phyloP scores from a whole-genome alignment of 2,888 invertebrate genomes.

The Drosophila niveifrons region DNA sequence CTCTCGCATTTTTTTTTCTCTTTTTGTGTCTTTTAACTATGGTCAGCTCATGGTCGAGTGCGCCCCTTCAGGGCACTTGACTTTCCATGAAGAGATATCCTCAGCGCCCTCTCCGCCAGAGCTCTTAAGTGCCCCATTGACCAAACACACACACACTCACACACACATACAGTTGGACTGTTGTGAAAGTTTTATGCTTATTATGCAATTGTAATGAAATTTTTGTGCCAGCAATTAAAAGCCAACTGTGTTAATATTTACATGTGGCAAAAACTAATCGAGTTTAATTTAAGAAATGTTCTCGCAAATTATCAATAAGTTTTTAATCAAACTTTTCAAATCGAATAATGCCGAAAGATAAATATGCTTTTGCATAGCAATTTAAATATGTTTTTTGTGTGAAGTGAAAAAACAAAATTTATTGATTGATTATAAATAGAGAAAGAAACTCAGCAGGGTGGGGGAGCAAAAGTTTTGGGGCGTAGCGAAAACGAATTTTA shows the following conservation, averaged over 20 bases:
- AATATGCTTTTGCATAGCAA: too few species aligned
- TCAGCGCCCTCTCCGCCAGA: too few species aligned
- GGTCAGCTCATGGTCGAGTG: background rate
- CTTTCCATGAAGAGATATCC: conserved; percentile 2
- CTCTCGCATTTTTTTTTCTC: background rate
- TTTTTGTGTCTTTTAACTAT: background rate
- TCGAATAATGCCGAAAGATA: background rate
- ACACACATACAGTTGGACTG: background rate
- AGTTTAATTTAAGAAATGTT: background rate
- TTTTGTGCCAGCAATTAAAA: conserved; percentile 1
- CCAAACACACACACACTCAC: background rate
- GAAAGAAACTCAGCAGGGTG: too few species aligned
- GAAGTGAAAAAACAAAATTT: background rate
- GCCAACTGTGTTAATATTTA: background rate
- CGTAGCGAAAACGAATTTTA: background rate
- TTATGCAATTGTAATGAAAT: conserved; percentile 6
- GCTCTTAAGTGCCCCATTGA: background rate
- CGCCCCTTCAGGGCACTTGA: conserved; percentile 14
- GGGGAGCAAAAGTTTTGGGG: too few species aligned
- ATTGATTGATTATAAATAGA: background rate
- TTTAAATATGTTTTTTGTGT: too few species aligned
- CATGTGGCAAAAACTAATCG: background rate
- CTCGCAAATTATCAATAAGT: background rate
- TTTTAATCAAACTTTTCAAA: background rate
- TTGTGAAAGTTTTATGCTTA: conserved; percentile 2